These are phyloP conservation scores for Argya squamiceps DNA, from an alignment of 2,797 vertebrate species.

Conservation along the genomic window DNA sequence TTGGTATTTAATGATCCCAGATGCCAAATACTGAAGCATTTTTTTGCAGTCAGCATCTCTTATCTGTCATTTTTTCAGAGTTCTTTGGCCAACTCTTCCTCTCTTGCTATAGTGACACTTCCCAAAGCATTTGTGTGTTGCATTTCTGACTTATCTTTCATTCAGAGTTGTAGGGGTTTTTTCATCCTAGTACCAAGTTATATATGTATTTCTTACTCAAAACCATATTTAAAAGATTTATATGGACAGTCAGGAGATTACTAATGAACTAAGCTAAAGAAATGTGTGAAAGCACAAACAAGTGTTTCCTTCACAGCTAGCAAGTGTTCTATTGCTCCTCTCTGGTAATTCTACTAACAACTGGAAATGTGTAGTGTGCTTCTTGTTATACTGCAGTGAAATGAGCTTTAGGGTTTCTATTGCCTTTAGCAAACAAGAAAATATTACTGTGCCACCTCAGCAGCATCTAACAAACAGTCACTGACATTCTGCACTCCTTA, in stretches of 20 bases:
- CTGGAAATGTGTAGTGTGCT: not conserved
- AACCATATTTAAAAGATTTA: not conserved
- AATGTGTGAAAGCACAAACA: not conserved
- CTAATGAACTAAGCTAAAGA: not conserved
- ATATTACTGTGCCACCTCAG: not conserved
- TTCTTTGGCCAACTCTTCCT: conserved; percentile 9
- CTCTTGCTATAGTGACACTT: not conserved
- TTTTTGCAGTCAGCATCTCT: conserved; percentile 60
- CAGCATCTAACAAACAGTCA: not conserved
- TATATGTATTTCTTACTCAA: not conserved
- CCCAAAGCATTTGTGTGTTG: not conserved
- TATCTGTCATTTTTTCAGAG: conserved; percentile 3
- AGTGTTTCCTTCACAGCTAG: not conserved
- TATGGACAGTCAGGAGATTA: not conserved
- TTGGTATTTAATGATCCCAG: conserved; percentile 66
- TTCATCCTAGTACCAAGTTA: not conserved
- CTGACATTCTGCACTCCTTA: not conserved
- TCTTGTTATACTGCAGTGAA: not conserved
- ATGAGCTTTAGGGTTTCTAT: not conserved
- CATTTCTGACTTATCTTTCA: not conserved
- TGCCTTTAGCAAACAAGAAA: not conserved
- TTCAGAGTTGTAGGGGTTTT: fast-evolving
- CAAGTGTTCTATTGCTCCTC: not conserved
- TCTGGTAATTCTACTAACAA: not conserved
- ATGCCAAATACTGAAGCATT: conserved; percentile 56